Base-by-base conservation (phyloP, 2,888 invertebrate genomes). In the Volucella inanis region DNA sequence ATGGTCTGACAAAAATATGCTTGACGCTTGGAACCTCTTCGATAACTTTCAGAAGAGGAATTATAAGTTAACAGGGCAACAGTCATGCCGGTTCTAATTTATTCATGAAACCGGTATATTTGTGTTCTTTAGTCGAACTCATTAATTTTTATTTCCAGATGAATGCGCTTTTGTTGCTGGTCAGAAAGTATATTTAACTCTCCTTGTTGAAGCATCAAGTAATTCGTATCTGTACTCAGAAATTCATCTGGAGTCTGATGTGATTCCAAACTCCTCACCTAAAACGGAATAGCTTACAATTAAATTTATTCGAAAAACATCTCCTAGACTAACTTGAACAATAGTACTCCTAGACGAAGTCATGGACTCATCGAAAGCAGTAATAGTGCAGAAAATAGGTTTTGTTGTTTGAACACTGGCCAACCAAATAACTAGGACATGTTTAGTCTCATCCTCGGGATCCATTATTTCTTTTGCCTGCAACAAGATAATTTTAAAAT, bases 321-420 rank as follows among this genome's bases (percentile, higher is more conserved):
- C 14, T 14, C 8, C 0, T 8, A 18, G 14, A 15, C 31, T 68
- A 67, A 89, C 88, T 59, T 89, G 87, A 12, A 88, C 84, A 43
- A 89, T 89, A 6, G 88, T 76, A 59, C 89, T 89, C 6, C 89
- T 87, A n/a, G 89, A 89, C 0, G 89, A 87, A 3, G 87, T 88
- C 89, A 89, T 89, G 8, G 83, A 64, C n/a, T 88, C 88, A 54
- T 89, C 89, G 64, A 88, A 89, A 3, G 88, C 89, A 6, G 89
- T 89, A 0, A 90, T 68, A 0, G 90, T 90, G 18, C 88, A 88
- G 49, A 88, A 88, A 38, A 90, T 88, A 2, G 88, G 87, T 67
- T 89, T 89, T 8, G 88, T 89, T 0, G 90, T 89, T 67, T 89
- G 89, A n/a, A 88, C 87, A 49, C 89, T 88, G 22, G 88, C 88